A percentile compares a stretch with the other conserved stretches of the same genome.
These are phyloP conservation scores for Fukomys damarensis DNA, from an alignment of 2,113 vertebrate species.

Conservation along the genomic window DNA sequence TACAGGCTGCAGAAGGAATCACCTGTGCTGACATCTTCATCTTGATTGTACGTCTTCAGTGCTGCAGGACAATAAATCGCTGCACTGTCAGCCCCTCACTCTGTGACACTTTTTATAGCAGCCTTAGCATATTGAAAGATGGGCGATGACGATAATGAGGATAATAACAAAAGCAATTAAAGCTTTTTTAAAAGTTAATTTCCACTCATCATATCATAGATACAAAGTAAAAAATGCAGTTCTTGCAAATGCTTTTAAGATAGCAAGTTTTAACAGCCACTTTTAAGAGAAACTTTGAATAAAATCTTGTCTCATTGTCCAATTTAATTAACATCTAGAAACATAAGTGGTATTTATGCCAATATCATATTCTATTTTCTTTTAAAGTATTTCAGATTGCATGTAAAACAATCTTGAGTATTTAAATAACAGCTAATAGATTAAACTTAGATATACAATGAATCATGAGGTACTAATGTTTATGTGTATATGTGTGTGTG, in stretches of 20 bases:
- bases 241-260: neutral
- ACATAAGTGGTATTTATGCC: neutral
- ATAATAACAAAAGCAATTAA: neutral
- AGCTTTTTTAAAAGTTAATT: neutral
- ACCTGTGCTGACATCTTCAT: neutral
- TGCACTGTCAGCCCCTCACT: fast-evolving
- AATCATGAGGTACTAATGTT: neutral
- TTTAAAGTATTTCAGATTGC: neutral
- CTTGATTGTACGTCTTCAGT: neutral
- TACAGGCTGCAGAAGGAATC: neutral
- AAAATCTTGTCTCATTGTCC: slow-evolving; percentile 8
- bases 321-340: neutral
- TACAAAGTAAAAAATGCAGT: neutral
- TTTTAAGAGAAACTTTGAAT: neutral
- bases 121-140: neutral
- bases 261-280: neutral
- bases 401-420: neutral
- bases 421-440: slow-evolving; percentile 17
- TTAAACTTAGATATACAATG: neutral
- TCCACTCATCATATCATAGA: neutral
- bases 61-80: neutral
- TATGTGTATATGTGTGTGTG: neutral
- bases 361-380: neutral
- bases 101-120: neutral
- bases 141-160: neutral